Base-by-base conservation (phyloP, 2,888 invertebrate species). In the Agriopis aurantiaria region DNA sequence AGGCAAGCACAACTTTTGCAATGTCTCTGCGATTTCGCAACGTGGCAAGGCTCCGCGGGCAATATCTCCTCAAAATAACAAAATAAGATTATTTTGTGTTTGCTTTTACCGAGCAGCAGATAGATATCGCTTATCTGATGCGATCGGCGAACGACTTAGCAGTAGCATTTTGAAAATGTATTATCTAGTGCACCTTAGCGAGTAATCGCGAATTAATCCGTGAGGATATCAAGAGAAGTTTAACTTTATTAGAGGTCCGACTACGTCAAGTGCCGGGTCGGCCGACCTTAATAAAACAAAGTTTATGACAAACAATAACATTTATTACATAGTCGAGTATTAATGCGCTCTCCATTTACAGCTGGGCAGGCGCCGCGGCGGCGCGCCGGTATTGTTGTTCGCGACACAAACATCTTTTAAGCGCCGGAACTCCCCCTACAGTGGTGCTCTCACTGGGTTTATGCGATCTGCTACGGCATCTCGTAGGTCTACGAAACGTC, bases 301-400 rank as follows among this genome's bases (percentile, higher is more conserved):
- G 82, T 93, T 92, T 92, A 92, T 91, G 91, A 88, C 91, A 90
- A 91, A 92, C 92, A 92, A 93, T 92, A 93, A 92, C 92, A 92
- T 92, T 92, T 91, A 93, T 92, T 89, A 88, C 90, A 88, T 90
- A 91, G 91, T 91, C 85, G 87, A 85, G 88, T 90, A 92, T 93
- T 92, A 92, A 91, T 91, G 89, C 86, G 86, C 82, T 88, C 83
- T 89, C 86, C 88, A 90, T 91, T 92, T 91, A 89, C 87, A 89
- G 89, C 84, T 84, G 85, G 82, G 84, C 82, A 85, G 88, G 86
- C 88, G 91, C 84, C 90, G 80, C 78, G 77, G 80, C 75, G 86
- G 82, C 88, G 80, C 80, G 82, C 83, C 85, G 78, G 84, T 82
- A 84, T 85, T 86, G 87, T 88, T 83, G 85, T 64, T 59, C 69